phyloP scores from a whole-genome alignment of 2,113 vertebrate genomes.

The Polyodon spathula region DNA sequence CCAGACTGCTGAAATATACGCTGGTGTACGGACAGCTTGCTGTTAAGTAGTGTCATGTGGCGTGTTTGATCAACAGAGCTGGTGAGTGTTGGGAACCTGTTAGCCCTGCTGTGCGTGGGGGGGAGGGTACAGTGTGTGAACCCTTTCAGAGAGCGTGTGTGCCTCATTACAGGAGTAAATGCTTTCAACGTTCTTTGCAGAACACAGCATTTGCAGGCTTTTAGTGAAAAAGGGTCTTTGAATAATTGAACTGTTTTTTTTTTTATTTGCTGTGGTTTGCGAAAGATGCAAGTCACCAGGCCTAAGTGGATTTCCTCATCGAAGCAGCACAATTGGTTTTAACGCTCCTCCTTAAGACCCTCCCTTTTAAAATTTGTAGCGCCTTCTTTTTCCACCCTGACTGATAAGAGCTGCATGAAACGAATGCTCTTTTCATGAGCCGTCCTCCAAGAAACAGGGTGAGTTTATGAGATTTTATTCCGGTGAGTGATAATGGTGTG shows the following conservation, averaged over 20 bases:
- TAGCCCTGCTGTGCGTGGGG: background rate
- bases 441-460: conserved; percentile 63
- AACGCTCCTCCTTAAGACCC: conserved; percentile 63
- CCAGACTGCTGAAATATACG: background rate
- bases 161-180: conserved; percentile 36
- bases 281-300: conserved; percentile 59
- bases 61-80: background rate
- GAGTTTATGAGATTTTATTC: conserved; percentile 48
- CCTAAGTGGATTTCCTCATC: conserved; percentile 78
- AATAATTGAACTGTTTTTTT: conserved; percentile 91
- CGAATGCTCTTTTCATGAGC: conserved; percentile 54
- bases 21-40: background rate
- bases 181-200: conserved; percentile 49
- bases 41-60: background rate
- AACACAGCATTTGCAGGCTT: conserved; percentile 66
- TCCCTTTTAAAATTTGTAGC: conserved; percentile 68
- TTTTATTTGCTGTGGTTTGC: conserved; percentile 60
- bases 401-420: conserved; percentile 52
- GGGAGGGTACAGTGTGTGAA: background rate
- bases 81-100: conserved; percentile 15
- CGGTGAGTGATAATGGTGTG: conserved; percentile 6
- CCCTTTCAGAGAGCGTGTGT: conserved; percentile 12
- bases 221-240: conserved; percentile 68
- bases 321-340: conserved; percentile 56
- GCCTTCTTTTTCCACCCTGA: conserved; percentile 34